These are phyloP conservation scores for Coecobrya sp. DNA, from an alignment of 2,888 invertebrate genomes.

Conservation along the genomic window DNA sequence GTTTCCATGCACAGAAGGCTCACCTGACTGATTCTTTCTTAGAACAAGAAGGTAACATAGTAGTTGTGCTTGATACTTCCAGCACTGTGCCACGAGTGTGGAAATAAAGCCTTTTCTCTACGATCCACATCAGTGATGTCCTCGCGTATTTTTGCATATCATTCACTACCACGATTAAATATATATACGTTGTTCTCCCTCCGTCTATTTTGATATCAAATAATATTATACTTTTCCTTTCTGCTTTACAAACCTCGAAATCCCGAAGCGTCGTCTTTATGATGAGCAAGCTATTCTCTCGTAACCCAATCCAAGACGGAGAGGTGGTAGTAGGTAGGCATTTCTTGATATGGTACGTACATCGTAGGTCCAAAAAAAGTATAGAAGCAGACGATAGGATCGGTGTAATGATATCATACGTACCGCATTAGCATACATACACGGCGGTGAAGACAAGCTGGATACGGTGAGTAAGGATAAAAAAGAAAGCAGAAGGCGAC, in stretches of 20 bases:
- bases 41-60: not conserved
- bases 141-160: slow-evolving; percentile 60
- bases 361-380: not conserved
- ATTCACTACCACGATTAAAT: not conserved
- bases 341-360: not conserved
- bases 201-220: slow-evolving; percentile 16
- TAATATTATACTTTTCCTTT: not conserved
- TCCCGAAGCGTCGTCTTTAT: slow-evolving; percentile 49
- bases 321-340: slow-evolving; percentile 2
- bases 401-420: slow-evolving; percentile 40
- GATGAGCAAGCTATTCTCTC: slow-evolving; percentile 32
- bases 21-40: slow-evolving; percentile 43
- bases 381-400: not conserved
- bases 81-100: not conserved
- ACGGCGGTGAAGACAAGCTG: not conserved
- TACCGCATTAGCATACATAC: slow-evolving; percentile 58
- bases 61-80: not conserved
- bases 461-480: not conserved
- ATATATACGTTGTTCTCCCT: not conserved
- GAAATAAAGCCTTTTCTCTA: slow-evolving; percentile 6
- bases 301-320: not conserved
- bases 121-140: slow-evolving; percentile 32
- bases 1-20: not conserved
- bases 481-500: slow-evolving; percentile 41
- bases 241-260: slow-evolving; percentile 40